These are phyloP conservation scores for Porites divaricata DNA, from an alignment of 92 coral and sea anemone genomes.

Conservation along the genomic window DNA sequence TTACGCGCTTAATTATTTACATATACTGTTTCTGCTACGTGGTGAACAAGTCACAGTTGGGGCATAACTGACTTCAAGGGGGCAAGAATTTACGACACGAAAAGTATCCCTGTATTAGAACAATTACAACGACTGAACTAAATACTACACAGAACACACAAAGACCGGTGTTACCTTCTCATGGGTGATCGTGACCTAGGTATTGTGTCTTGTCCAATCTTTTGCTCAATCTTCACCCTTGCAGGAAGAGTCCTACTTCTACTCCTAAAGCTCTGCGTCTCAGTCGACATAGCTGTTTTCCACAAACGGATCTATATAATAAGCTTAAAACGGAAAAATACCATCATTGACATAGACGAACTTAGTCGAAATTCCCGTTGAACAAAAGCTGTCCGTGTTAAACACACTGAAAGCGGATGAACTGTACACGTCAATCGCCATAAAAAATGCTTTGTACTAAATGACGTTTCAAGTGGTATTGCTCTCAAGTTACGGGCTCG, in stretches of 20 bases:
- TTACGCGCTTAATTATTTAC: too few species aligned
- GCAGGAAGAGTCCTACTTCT: constrained; percentile 63
- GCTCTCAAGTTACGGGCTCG: not conserved
- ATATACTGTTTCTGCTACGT: not conserved
- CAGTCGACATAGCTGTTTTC: constrained; percentile 6
- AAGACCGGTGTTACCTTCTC: constrained; percentile 24
- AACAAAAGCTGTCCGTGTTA: not conserved
- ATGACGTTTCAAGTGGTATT: not conserved
- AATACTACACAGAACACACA: not conserved
- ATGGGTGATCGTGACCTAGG: constrained; percentile 30
- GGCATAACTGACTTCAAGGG: not conserved
- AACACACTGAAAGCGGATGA: not conserved
- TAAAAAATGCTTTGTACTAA: not conserved
- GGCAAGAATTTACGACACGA: not conserved
- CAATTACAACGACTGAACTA: not conserved
- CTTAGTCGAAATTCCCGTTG: not conserved
- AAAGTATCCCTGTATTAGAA: not conserved
- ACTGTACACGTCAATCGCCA: not conserved
- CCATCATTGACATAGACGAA: not conserved
- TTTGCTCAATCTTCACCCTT: constrained; percentile 48
- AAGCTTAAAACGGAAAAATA: not conserved
- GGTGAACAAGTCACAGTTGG: constrained; percentile 19
- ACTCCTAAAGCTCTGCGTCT: constrained; percentile 44
- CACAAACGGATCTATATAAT: not conserved
- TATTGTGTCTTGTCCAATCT: constrained; percentile 25